Evolutionary conservation across 2,797 vertebrate species (phyloP).

Genomic region (Hafferia zeledoni): DNA sequence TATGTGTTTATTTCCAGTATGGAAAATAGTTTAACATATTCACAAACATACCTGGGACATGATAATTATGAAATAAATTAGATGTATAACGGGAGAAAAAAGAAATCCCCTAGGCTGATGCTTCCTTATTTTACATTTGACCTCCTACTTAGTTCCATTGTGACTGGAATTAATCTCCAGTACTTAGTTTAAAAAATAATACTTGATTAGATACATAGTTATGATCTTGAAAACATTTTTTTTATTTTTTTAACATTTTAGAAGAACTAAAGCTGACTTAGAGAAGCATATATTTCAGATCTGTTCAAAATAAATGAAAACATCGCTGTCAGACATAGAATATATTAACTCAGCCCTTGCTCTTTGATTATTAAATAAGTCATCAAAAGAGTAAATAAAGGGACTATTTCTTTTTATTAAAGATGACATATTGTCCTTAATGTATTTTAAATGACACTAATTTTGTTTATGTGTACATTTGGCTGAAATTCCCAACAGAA

Average conservation of each 20-base stretch:
- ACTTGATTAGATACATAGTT: background rate
- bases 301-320: background rate
- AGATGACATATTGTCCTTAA: background rate
- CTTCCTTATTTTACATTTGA: background rate
- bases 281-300: background rate
- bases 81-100: background rate
- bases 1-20: background rate
- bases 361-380: background rate
- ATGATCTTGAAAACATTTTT: background rate
- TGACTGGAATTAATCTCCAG: background rate
- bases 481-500: background rate
- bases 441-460: rapidly evolving
- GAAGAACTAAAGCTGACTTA: background rate
- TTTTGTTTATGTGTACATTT: background rate
- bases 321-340: background rate
- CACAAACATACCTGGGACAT: background rate
- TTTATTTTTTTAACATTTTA: background rate
- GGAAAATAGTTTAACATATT: background rate
- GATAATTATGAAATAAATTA: background rate
- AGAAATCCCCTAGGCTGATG: background rate
- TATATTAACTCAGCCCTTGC: background rate
- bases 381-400: background rate
- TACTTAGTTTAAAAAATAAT: background rate
- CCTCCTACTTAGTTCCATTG: background rate
- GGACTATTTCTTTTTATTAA: background rate